Percentiles rank a stretch among this genome's conserved stretches.
phyloP scores from a whole-genome alignment of 2,797 vertebrate genomes.

The Garrulus glandarius region DNA sequence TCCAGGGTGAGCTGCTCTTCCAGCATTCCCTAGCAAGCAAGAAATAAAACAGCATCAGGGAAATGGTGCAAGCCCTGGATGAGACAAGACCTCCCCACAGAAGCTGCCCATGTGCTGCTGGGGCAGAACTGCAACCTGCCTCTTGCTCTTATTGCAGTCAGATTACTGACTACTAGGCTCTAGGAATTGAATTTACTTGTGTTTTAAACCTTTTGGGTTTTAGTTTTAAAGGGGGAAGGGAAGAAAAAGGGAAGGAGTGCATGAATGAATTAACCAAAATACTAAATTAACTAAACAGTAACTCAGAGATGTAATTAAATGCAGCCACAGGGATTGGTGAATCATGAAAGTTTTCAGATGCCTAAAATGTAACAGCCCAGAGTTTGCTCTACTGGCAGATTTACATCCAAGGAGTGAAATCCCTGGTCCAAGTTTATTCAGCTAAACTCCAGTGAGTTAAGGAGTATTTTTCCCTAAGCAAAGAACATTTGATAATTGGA shows the following conservation, averaged over 20 bases:
- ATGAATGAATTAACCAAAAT: background rate
- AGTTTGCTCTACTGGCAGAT: background rate
- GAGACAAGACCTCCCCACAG: background rate
- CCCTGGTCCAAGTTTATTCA: background rate
- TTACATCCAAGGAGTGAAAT: background rate
- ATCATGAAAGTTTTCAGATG: background rate
- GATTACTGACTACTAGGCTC: background rate
- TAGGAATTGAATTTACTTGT: background rate
- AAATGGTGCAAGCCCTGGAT: background rate
- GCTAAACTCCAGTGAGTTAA: background rate
- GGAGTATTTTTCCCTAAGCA: background rate
- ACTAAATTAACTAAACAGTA: background rate
- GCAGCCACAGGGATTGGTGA: background rate
- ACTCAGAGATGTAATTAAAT: background rate
- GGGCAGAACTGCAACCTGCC: background rate
- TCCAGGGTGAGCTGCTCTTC: constrained; percentile 83
- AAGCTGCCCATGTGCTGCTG: background rate
- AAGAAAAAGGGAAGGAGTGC: background rate
- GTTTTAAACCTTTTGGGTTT: background rate
- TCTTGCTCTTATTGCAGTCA: background rate
- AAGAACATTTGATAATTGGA: background rate
- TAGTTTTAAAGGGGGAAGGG: background rate
- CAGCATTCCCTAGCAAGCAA: constrained; percentile 85
- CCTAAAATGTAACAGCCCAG: background rate
- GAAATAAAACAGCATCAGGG: constrained; percentile 25